Base-by-base conservation (phyloP, 2,113 vertebrate genomes). In the Guaruba guarouba region DNA sequence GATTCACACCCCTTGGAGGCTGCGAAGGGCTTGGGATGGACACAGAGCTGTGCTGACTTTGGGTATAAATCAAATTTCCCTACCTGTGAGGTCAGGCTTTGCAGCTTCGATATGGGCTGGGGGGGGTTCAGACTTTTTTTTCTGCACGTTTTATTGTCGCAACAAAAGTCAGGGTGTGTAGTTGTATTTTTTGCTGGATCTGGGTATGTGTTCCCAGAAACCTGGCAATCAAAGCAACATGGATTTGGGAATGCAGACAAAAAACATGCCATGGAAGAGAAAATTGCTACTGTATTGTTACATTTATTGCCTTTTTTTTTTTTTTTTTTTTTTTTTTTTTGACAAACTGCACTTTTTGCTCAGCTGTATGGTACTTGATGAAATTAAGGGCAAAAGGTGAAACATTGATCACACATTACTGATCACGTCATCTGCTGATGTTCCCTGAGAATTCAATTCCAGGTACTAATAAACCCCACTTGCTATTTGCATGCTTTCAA, bases 331-430 rank as follows among this genome's bases (percentile, higher is more conserved):
- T 54, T 77, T 77, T 84, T 88, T 87, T 67, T 63, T 67, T n/a
- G 13, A n/a, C 28, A 37, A 83, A 67, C 17, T 43, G 5, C 27
- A 44, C 17, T 51, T 68, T 96, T 90, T 88, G 44, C 85, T 93
- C 82, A 97, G 97, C 97, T 97, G 59, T 96, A 83, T 55, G 93
- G 96, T 96, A 97, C 88, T 96, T 97, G 98, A 99, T 98, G 97
- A 98, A 97, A 98, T 97, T 98, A 97, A 98, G 52, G 97, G 88
- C 95, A 96, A 98, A 97, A 97, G 98, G 96, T 97, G 74, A 96
- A 97, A 86, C 92, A 98, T 96, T 98, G 97, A 98, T 98, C 97
- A 97, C 95, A 97, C 61, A 96, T 97, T 98, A 83, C 95, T 95
- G 97, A 97, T 97, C 93, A 90, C 76, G 96, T 78, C 86, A 97